phyloP scores from a whole-genome alignment of 2,888 invertebrate species.

The Cephus runcator region DNA sequence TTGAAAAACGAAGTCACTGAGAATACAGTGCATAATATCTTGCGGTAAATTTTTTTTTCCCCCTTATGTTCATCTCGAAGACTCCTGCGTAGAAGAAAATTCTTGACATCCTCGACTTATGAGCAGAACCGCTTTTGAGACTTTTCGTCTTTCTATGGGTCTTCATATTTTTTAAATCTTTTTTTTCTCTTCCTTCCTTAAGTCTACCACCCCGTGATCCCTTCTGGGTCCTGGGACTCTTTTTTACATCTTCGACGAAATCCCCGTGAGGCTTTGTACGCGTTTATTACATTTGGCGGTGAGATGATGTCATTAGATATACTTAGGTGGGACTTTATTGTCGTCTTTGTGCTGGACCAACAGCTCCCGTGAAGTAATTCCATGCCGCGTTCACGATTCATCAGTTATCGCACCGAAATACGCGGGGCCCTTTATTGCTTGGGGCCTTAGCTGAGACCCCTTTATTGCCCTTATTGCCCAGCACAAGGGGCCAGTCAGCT shows the following conservation, averaged over 20 bases:
- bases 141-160: not conserved
- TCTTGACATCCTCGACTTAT: not conserved
- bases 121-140: not conserved
- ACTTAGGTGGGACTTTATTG: conserved; percentile 57
- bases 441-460: conserved; percentile 18
- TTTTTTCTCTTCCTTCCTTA: not conserved
- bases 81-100: not conserved
- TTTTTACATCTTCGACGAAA: conserved; percentile 51
- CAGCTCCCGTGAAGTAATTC: conserved; percentile 44
- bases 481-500: not conserved
- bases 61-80: not conserved
- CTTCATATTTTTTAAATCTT: not conserved
- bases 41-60: not conserved
- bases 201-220: not conserved
- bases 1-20: not conserved
- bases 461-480: conserved; percentile 28
- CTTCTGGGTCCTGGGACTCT: conserved; percentile 3
- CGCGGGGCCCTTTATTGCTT: conserved; percentile 29
- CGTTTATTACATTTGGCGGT: conserved; percentile 48
- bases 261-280: conserved; percentile 41
- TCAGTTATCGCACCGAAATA: conserved; percentile 39
- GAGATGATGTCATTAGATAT: conserved; percentile 60
- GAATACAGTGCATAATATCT: not conserved
- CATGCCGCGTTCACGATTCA: conserved; percentile 32
- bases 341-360: conserved; percentile 44